These are phyloP conservation scores for Ophiodon elongatus DNA, from an alignment of 2,113 vertebrate species.

Conservation along the genomic window DNA sequence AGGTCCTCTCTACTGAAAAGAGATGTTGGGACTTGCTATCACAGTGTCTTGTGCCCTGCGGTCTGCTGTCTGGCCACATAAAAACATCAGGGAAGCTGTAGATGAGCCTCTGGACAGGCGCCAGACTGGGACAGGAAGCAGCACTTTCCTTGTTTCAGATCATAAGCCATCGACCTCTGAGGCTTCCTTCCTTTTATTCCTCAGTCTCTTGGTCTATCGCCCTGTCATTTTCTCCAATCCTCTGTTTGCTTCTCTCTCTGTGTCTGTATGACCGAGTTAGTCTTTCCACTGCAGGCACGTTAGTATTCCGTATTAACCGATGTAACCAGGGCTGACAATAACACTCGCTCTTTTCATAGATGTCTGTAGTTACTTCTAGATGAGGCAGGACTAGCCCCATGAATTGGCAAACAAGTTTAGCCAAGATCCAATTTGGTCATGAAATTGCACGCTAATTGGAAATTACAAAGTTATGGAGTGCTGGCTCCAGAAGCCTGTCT, in stretches of 20 bases:
- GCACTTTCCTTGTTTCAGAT: conserved; percentile 30
- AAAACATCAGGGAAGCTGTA: conserved; percentile 42
- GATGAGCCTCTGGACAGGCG: conserved; percentile 46
- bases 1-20: conserved; percentile 28
- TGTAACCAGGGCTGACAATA: conserved; percentile 16
- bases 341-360: conserved; percentile 11
- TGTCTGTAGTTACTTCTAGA: conserved; percentile 48
- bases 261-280: neutral
- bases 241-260: neutral
- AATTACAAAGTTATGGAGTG: conserved; percentile 71
- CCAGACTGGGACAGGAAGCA: conserved; percentile 27
- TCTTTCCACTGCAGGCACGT: conserved; percentile 11
- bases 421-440: conserved; percentile 63
- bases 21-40: conserved; percentile 50
- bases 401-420: conserved; percentile 70
- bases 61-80: conserved; percentile 56
- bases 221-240: neutral
- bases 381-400: conserved; percentile 51
- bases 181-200: conserved; percentile 28
- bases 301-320: neutral
- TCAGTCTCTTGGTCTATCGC: neutral
- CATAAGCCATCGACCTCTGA: conserved; percentile 10
- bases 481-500: conserved; percentile 61
- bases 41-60: conserved; percentile 28
- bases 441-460: conserved; percentile 75